A percentile compares a stretch with the other conserved stretches of the same genome.
These are phyloP conservation scores for Cryptus armator DNA, from an alignment of 2,888 invertebrate species.

Conservation along the genomic window DNA sequence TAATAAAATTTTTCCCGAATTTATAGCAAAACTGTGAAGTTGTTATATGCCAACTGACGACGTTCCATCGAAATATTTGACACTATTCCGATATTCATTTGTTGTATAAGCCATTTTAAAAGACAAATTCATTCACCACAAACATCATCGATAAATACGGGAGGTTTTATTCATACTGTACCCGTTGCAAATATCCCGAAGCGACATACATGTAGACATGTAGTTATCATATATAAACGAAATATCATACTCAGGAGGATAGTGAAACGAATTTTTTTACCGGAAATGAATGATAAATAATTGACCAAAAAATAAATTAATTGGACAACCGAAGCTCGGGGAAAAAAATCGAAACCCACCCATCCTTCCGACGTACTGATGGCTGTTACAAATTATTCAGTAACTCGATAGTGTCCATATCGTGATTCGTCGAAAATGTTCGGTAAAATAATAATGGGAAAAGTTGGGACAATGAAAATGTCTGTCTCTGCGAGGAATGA, in stretches of 20 bases:
- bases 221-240: background rate
- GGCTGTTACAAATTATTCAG: conserved; percentile 15
- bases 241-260: too few relatives aligned
- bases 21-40: too few relatives aligned
- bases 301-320: background rate
- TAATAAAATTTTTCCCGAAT: too few relatives aligned
- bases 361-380: background rate
- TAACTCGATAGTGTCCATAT: background rate
- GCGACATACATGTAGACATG: background rate
- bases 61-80: too few relatives aligned
- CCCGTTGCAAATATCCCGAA: background rate
- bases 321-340: background rate
- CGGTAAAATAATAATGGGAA: background rate
- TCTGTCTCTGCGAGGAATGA: background rate
- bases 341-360: background rate
- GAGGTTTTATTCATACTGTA: too few relatives aligned
- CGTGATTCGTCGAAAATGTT: background rate
- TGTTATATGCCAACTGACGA: too few relatives aligned
- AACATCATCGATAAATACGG: too few relatives aligned
- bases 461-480: background rate
- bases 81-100: too few relatives aligned
- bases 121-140: too few relatives aligned
- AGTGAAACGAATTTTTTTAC: too few relatives aligned
- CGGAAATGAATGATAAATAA: background rate
- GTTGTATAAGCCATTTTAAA: too few relatives aligned